Evolutionary conservation across 2,888 invertebrate genomes (phyloP).

Genomic region (Cremastinae sp.): DNA sequence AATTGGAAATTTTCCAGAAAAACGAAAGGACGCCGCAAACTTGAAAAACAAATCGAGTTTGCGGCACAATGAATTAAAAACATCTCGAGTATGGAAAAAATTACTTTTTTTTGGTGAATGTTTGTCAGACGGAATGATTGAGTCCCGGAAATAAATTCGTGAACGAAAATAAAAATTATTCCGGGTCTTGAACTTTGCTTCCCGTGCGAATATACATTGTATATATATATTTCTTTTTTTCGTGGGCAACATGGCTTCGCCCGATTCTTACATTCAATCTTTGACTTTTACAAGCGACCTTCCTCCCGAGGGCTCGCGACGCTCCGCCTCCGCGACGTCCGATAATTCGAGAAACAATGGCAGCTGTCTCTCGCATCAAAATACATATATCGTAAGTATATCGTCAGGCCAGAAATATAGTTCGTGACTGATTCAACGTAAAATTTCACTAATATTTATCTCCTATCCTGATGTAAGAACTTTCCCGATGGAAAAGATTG

Average conservation of each 20-base stretch:
- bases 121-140: no score
- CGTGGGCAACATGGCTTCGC: slow-evolving; percentile 44
- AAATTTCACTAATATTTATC: background rate
- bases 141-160: no score
- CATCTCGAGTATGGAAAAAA: no score
- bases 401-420: background rate
- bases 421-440: background rate
- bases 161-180: no score
- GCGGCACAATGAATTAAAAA: no score
- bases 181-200: background rate
- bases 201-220: background rate
- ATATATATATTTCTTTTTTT: background rate
- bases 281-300: slow-evolving; percentile 71
- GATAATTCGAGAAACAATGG: slow-evolving; percentile 77
- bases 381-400: background rate
- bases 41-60: no score
- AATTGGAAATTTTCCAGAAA: no score
- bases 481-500: background rate
- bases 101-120: no score
- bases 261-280: slow-evolving; percentile 30
- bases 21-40: no score
- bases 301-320: slow-evolving; percentile 75
- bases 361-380: slow-evolving; percentile 63
- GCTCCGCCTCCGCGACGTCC: slow-evolving; percentile 75
- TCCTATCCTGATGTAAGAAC: background rate